Evolutionary conservation across 2,888 invertebrate species (phyloP).

Genomic region (Oxycera nigricornis): DNA sequence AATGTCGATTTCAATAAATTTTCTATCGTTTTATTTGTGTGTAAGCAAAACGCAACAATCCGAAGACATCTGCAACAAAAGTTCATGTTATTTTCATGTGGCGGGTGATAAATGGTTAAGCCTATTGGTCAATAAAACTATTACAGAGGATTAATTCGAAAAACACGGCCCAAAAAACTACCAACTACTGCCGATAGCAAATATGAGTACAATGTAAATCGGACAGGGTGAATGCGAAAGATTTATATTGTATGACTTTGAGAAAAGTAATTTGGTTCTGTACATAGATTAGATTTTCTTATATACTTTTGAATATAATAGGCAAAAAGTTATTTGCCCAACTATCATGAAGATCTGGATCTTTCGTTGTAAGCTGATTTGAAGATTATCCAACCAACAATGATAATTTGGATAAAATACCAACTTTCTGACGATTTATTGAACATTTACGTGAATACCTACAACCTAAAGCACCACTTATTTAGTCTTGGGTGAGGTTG

Average conservation of each 20-base stretch:
- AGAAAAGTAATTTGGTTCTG: background rate
- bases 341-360: no score
- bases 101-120: slow-evolving; percentile 2
- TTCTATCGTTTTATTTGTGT: slow-evolving; percentile 3
- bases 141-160: slow-evolving; percentile 36
- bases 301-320: no score
- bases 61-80: background rate
- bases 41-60: background rate
- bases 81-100: background rate
- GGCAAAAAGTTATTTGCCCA: no score
- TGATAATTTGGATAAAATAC: no score
- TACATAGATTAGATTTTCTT: no score
- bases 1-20: slow-evolving; percentile 7
- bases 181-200: slow-evolving; percentile 10
- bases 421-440: no score
- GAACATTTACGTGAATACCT: no score
- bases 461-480: no score
- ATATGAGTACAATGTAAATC: background rate
- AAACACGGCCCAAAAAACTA: slow-evolving; percentile 26
- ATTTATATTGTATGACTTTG: background rate
- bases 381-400: no score
- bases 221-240: background rate
- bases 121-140: slow-evolving; percentile 30
- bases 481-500: no score
- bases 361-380: no score